A percentile compares a stretch with the other conserved stretches of the same genome.
Evolutionary conservation across 2,113 vertebrate genomes (phyloP).

Genomic region (Phodopus roborovskii): DNA sequence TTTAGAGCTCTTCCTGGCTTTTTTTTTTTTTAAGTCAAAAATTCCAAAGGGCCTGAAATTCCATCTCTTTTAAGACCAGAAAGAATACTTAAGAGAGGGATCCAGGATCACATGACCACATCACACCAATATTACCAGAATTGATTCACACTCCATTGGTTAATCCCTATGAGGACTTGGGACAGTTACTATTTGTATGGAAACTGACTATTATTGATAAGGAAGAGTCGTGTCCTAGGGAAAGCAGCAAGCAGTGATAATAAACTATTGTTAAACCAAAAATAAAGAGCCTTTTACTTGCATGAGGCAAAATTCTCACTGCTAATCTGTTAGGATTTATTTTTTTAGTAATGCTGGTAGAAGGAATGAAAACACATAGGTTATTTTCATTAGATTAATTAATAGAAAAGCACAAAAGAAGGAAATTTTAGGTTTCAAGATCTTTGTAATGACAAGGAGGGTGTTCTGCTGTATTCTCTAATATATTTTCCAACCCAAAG

Average conservation of each 20-base stretch:
- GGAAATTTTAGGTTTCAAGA: background rate
- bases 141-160: no score
- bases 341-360: background rate
- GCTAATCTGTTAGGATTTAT: background rate
- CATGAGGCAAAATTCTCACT: no score
- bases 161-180: background rate
- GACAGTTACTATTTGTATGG: background rate
- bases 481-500: background rate
- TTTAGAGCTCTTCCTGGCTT: background rate
- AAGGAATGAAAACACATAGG: accelerated
- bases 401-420: background rate
- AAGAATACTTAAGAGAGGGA: accelerated
- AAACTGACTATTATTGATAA: background rate
- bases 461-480: background rate
- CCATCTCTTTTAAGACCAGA: background rate
- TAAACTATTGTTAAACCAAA: background rate
- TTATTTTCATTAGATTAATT: background rate
- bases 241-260: background rate
- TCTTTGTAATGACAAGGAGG: background rate
- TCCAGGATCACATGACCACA: background rate
- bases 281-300: background rate
- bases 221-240: background rate
- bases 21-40: background rate
- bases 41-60: background rate
- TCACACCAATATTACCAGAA: background rate